Evolutionary conservation across 1,140 invertebrate genomes (phyloP), one percentile per base, ranked within the genome.

Genomic region (Drosophila sturtevanti): DNA sequence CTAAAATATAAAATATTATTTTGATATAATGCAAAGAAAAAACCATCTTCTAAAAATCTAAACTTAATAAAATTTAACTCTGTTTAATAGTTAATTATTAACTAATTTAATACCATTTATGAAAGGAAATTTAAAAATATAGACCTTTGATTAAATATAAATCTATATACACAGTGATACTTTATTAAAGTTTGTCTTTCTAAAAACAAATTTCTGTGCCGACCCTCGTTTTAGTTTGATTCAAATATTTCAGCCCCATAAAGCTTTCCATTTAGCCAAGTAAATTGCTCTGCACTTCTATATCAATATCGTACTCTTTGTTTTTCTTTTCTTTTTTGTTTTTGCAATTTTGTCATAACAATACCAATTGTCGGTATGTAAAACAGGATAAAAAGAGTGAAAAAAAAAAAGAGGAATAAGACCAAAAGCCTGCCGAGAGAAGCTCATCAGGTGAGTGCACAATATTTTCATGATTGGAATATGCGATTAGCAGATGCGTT

Each of bases 321-420:
- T 56, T 27, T 34, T 55, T 22, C n/a, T n/a, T 48, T 48, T 10
- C 14, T 1, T 48, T 48, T 48, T n/a, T n/a, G n/a, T 55, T 55
- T 67, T 63, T 51, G 56, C 56, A 56, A 67, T 60, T 58, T 63
- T 38, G 60, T 56, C 67, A 69, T 63, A 63, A 68, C 58, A 61
- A 62, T 44, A 51, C 48, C 52, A 69, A 63, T 68, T 63, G 61
- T 56, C 55, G 18, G 61, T 21, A 63, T 41, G 60, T 24, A 44
- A 55, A 35, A 24, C 27, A 31, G 55, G 18, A 16, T 27, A 63
- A 38, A 38, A 38, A 38, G 4, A 38, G 14, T 2, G 24, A 24
- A 9, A 38, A 38, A 38, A 38, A 44, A 44, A 18, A 6, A 16
- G 41, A 4, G 16, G 7, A n/a, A 16, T 9, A 2, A 11, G 9